Evolutionary conservation across 1,140 invertebrate species (phyloP), one percentile per base, ranked within the genome.

Genomic region (Pararge aegeria): DNA sequence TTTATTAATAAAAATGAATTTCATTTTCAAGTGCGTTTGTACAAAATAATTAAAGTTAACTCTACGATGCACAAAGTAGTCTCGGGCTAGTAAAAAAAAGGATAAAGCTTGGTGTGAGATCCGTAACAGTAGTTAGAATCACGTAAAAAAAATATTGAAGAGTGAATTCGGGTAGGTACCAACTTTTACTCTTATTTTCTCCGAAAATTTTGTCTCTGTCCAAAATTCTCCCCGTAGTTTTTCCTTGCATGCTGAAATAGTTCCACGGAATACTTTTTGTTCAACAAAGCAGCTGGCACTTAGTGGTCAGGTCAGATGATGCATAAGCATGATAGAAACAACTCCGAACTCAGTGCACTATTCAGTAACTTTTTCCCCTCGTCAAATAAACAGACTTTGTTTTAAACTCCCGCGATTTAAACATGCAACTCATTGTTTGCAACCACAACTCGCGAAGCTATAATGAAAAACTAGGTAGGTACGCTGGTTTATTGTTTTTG

Each of bases 401-500:
- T 46, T 20, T 46, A 20, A 46, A 46, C 42, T 46, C 7, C 20
- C 10, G 16, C 16, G 19, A 20, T 46, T 46, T 46, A 46, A 21
- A 46, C 42, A 46, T 21, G 42, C 42, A 46, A 46, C 20, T 46
- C 42, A 46, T 46, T 46, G 42, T 20, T 46, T 46, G 16, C 42
- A 12, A 20, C 42, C 16, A 19, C 42, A 21, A 20, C 42, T 46
- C 7, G 10, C 4, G 42, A 46, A 21, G 4, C 15, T 42, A 40
- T 40, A 15, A 40, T 40, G 3, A 42, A 34, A 34, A 12, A 4
- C 10, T 34, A n/a, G 29, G 29, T 7, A 30, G 4, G 29, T 30
- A 30, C 5, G 4, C 10, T 7, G 27, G 7, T 34, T 12, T 34
- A 10, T n/a, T 12, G 13, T 42, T 7, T 16, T 42, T 16, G 1